Evolutionary conservation across 2,888 invertebrate genomes (phyloP), one percentile per base, ranked within the genome.

Genomic region (Hetaerina titia): DNA sequence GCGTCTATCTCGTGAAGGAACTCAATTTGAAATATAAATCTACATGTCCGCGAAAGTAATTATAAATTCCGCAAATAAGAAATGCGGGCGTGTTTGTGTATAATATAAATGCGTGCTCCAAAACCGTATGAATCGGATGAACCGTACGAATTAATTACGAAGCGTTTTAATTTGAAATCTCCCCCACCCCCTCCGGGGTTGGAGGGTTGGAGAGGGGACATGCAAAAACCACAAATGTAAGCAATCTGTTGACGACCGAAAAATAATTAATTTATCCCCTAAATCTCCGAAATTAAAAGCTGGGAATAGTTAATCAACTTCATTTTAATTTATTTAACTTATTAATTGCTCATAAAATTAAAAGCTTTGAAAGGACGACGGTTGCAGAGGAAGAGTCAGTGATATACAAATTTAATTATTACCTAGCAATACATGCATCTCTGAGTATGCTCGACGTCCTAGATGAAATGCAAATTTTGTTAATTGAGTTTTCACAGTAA

Each of bases 271-370:
- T 81, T 81, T 81, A 81, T 11, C 8, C 81, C 31, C 31, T 81
- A 81, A 81, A 81, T 81, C 81, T 81, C 81, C 74, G 56, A 69
- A 92, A 92, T 92, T 92, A 92, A 92, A 92, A 69, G 56, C 81
- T 69, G 4, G 69, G 92, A 64, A 92, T 92, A 69, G 69, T 92
- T 92, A 92, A 92, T 92, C 92, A 92, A 69, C 45, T 69, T 60
- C 63, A 45, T 56, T 92, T 81, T 15, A 81, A 92, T 92, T 92
- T 92, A 69, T 92, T 92, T 69, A 92, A 92, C 69, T 92, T 92
- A 64, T 56, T 92, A 92, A 92, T 92, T 92, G 92, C 64, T 69
- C 92, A 69, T 74, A 69, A 90, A 92, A 92, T 74, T 69, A 92
- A 92, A 92, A 74, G 69, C 69, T 92, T 60, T 74, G 31, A 31